A percentile compares a stretch with the other conserved stretches of the same genome.
phyloP scores from a whole-genome alignment of 2,113 vertebrate species.

The Thamnaconus septentrionalis region DNA sequence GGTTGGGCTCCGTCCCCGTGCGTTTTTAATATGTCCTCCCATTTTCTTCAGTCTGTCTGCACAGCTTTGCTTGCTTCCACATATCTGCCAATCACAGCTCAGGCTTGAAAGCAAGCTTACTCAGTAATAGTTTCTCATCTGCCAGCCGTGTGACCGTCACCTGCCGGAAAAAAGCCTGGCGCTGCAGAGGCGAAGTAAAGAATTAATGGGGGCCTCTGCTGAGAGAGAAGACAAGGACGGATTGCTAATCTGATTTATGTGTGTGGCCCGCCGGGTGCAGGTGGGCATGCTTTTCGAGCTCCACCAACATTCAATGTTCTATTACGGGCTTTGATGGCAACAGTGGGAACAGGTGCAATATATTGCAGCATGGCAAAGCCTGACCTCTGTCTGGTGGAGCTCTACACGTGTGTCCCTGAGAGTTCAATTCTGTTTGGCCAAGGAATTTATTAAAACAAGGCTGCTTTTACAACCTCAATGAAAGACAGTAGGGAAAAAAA shows the following conservation, averaged over 20 bases:
- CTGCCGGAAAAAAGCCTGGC: constrained; percentile 18
- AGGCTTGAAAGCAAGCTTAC: constrained; percentile 1
- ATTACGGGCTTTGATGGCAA: constrained; percentile 17
- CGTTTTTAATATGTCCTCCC: constrained; percentile 10
- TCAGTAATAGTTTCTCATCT: constrained; percentile 10
- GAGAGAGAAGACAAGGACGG: constrained; percentile 41
- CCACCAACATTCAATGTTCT: constrained; percentile 17
- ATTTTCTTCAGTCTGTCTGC: constrained; percentile 17
- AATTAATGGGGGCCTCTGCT: constrained; percentile 38
- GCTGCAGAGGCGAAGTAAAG: constrained; percentile 46
- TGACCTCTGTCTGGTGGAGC: constrained; percentile 16
- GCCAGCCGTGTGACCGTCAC: constrained; percentile 17
- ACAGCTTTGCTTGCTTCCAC: constrained; percentile 32
- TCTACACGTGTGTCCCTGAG: neutral
- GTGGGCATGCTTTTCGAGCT: constrained; percentile 35
- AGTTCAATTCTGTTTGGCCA: neutral
- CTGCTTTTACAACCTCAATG: neutral
- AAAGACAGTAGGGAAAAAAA: neutral
- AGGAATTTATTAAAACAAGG: constrained; percentile 7
- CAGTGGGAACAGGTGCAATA: constrained; percentile 33
- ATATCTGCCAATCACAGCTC: constrained; percentile 41
- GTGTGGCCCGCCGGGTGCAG: constrained; percentile 41
- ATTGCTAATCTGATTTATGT: constrained; percentile 51
- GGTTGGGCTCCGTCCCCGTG: constrained; percentile 13
- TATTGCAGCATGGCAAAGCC: constrained; percentile 19